These are phyloP conservation scores for Hapalemur alaotrensis DNA, from an alignment of 2,797 vertebrate species.

Conservation along the genomic window DNA sequence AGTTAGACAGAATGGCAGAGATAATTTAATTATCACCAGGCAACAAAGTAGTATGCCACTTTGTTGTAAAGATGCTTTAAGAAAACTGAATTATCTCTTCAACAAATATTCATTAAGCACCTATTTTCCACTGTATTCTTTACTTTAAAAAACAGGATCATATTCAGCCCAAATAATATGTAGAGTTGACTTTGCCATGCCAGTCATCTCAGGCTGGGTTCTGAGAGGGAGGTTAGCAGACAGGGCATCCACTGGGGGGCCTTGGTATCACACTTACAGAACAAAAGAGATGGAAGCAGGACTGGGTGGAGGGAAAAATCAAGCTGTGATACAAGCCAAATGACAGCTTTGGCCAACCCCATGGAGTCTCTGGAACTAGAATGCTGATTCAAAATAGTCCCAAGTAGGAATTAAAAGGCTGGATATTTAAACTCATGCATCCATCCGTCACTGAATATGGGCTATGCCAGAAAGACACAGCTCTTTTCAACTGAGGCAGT, in stretches of 20 bases:
- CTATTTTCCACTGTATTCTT: background rate
- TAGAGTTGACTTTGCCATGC: background rate
- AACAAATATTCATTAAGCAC: background rate
- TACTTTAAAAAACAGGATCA: background rate
- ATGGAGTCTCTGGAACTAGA: background rate
- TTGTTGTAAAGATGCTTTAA: background rate
- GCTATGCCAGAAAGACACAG: background rate
- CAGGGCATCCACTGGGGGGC: background rate
- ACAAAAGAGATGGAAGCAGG: background rate
- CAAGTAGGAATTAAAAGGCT: background rate
- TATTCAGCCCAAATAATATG: background rate
- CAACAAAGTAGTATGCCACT: background rate
- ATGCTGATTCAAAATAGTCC: background rate
- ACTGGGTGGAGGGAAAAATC: background rate
- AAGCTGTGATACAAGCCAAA: background rate
- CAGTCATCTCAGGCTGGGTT: background rate
- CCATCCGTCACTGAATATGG: background rate
- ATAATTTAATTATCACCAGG: background rate
- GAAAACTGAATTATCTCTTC: background rate
- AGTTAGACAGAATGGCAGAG: background rate
- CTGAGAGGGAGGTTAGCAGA: background rate
- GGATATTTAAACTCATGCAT: background rate
- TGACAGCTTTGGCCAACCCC: background rate
- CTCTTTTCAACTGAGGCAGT: background rate
- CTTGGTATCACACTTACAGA: background rate